Base-by-base conservation (phyloP, 1,140 invertebrate species). In the Mycetomoellerius zeteki region DNA sequence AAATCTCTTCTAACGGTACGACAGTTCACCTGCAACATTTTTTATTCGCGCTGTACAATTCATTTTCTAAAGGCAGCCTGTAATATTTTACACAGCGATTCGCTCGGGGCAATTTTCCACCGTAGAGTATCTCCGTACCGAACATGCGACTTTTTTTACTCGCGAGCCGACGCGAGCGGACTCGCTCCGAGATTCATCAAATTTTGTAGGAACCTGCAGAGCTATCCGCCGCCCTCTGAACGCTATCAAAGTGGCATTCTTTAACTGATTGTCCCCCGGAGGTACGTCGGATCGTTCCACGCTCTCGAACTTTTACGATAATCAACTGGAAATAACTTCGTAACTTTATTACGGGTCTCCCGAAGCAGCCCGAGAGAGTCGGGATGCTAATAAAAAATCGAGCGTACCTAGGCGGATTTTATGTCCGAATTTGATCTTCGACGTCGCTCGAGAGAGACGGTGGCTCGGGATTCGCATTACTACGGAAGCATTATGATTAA, bases 301-400 rank as follows among this genome's bases (percentile, higher is more conserved):
- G 88, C 71, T 82, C 86, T 76, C 86, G 30, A 92, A 92, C 91
- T 93, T 93, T 92, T 92, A 93, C 92, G 92, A 93, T 92, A 93
- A 93, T 92, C 92, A 93, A 93, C 89, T 91, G 90, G 91, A 90
- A 93, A 93, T 92, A 92, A 92, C 88, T 93, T 93, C 89, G 91
- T 92, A 93, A 93, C 92, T 93, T 93, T 93, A 92, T 93, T 92
- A 88, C 88, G 85, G 62, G 84, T 89, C 91, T 86, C 86, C 82
- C 86, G 69, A 73, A 84, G 80, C 58, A 56, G 37, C 50, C 64
- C 50, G 21, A 50, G 67, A 30, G 62, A 50, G 52, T 24, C 54
- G 19, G n/a, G 56, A 47, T 19, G 47, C 62, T 78, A 87, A 90
- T 84, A 89, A 89, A 90, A 90, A 90, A 87, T 84, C 60, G 76